Evolutionary conservation across 2,797 vertebrate genomes (phyloP), one percentile per base, ranked within the genome.

Genomic region (Lutjanus campechanus): DNA sequence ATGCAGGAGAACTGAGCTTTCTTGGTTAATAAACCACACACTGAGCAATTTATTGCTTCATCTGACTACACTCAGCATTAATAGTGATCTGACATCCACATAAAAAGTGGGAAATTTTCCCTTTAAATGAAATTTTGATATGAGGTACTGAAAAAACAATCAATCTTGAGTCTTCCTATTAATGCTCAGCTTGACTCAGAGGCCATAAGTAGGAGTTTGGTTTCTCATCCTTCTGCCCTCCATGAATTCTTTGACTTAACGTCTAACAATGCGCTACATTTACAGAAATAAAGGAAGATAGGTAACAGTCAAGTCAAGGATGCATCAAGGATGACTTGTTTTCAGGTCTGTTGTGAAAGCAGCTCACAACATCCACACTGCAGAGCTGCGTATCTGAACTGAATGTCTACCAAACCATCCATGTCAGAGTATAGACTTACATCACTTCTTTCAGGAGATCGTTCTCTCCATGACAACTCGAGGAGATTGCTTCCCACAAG

Each of bases 401-500:
- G 62, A 67, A 59, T 43, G 8, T 40, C 67, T 11, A 36, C 47
- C 13, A 29, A 66, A n/a, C 25, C 11, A 4, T 68, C 19, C 20
- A 22, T 44, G 44, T 63, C 59, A 46, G 29, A 60, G 20, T 50
- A 49, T 13, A 51, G 20, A 56, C 43, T 43, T 11, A 11, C 65
- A 63, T 46, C 62, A 3, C 44, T 62, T n/a, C 55, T 69, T 65
- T 3, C 19, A 69, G 43, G 22, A 62, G 54, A 75, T 66, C 12
- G 43, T 56, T 58, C 67, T 72, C 53, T 81, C 76, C 58, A 41
- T n/a, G 46, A 43, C 43, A 55, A 50, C 36, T 76, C 11, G 15
- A 63, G 36, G 29, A 61, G 71, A 83, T 80, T 73, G 55, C 67
- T 60, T 81, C 61, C 74, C 49, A 72, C 77, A 49, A 81, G 49